Evolutionary conservation across 2,888 invertebrate species (phyloP).

Genomic region (Lycia hirtaria): DNA sequence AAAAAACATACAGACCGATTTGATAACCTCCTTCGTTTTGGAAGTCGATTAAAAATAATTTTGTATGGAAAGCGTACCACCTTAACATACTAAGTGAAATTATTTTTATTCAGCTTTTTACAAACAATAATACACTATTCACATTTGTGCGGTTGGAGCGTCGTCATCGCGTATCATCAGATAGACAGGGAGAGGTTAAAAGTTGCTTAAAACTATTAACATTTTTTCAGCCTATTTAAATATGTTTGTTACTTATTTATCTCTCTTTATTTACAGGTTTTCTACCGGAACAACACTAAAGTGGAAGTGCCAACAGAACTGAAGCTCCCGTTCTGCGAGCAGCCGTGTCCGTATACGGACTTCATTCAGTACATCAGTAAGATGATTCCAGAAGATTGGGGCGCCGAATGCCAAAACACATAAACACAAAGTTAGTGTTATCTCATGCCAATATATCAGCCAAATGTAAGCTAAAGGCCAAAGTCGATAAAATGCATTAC

Average conservation of each 20-base stretch:
- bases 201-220: too few species aligned
- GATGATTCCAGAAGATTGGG: conserved; percentile 88
- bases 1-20: too few species aligned
- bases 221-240: too few species aligned
- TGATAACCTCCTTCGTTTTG: too few species aligned
- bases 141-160: too few species aligned
- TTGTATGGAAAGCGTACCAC: too few species aligned
- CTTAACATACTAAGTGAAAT: too few species aligned
- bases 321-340: conserved; percentile 86
- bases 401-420: conserved; percentile 86
- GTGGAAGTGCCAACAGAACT: conserved; percentile 85
- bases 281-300: conserved; percentile 87
- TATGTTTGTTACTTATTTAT: background rate
- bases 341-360: conserved; percentile 86
- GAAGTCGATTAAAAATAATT: too few species aligned
- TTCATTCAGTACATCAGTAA: conserved; percentile 83
- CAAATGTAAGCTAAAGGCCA: conserved; percentile 8
- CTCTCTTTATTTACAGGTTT: conserved; percentile 75
- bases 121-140: too few species aligned
- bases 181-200: too few species aligned
- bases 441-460: conserved; percentile 10
- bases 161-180: too few species aligned
- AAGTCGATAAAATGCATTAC: background rate
- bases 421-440: conserved; percentile 12
- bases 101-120: too few species aligned